Evolutionary conservation across 2,797 vertebrate species (phyloP).

Genomic region (Enteromius viviparus): DNA sequence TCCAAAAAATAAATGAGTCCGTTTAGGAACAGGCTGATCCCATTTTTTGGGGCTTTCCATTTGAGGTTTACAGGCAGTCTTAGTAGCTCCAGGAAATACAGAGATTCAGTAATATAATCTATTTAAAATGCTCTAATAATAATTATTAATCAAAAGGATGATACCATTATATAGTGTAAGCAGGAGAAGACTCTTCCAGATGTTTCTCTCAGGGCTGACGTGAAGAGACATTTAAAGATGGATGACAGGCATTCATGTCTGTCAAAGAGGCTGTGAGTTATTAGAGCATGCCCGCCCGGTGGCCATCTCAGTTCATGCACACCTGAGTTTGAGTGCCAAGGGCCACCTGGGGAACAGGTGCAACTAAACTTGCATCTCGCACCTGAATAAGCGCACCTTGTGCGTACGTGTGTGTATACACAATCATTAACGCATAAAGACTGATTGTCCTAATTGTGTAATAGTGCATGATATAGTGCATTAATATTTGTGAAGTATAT

Average conservation of each 20-base stretch:
- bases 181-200: slow-evolving; percentile 38
- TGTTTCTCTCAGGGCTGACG: slow-evolving; percentile 34
- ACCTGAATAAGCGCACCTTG: slow-evolving; percentile 51
- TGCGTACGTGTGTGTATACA: slow-evolving; percentile 8
- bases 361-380: slow-evolving; percentile 50
- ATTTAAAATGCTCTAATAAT: background rate
- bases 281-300: slow-evolving; percentile 56
- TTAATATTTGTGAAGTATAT: background rate
- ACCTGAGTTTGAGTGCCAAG: slow-evolving; percentile 60
- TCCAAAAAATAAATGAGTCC: background rate
- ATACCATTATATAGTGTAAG: background rate
- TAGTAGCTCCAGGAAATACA: background rate
- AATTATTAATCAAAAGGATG: background rate
- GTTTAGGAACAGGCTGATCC: background rate
- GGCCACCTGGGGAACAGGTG: slow-evolving; percentile 62
- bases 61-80: background rate
- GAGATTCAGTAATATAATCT: background rate
- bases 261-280: slow-evolving; percentile 54
- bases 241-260: slow-evolving; percentile 47
- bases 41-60: background rate
- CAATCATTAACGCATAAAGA: slow-evolving; percentile 22
- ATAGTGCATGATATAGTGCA: slow-evolving; percentile 7
- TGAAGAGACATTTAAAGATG: slow-evolving; percentile 48
- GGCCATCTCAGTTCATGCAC: slow-evolving; percentile 55
- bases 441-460: slow-evolving; percentile 36